phyloP scores from a whole-genome alignment of 2,797 vertebrate genomes.

The Cynodonichthys magdalenae region DNA sequence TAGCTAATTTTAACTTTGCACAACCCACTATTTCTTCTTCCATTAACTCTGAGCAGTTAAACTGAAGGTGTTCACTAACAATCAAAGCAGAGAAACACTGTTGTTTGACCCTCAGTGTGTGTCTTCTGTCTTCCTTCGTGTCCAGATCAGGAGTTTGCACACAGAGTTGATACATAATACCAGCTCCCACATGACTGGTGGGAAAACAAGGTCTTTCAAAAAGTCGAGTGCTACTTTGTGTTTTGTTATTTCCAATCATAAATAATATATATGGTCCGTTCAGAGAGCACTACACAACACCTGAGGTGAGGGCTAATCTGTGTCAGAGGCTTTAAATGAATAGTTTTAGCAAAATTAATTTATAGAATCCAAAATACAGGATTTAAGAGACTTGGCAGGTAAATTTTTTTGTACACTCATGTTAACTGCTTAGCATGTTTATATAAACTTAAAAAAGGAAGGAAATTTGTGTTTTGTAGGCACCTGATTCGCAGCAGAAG shows the following conservation, averaged over 20 bases:
- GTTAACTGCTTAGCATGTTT: too few relatives aligned
- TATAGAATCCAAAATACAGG: too few relatives aligned
- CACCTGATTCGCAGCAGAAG: too few relatives aligned
- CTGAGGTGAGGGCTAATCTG: background rate
- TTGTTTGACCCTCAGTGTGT: background rate
- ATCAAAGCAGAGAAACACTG: background rate
- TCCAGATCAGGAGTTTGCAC: constrained; percentile 28
- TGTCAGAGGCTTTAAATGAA: background rate
- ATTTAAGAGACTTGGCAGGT: too few relatives aligned
- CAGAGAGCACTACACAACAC: background rate
- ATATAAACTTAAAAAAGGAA: too few relatives aligned
- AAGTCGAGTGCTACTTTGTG: constrained; percentile 12
- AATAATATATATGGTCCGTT: constrained; percentile 10
- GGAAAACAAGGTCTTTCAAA: constrained; percentile 4
- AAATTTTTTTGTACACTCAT: too few relatives aligned
- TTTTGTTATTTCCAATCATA: constrained; percentile 4
- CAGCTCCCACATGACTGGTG: background rate
- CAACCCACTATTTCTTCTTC: background rate
- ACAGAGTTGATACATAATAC: constrained; percentile 15
- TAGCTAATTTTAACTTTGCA: background rate
- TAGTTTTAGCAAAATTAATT: too few relatives aligned
- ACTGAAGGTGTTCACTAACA: background rate
- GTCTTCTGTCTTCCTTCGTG: constrained; percentile 11
- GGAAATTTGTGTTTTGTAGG: too few relatives aligned
- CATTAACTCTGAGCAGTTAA: constrained; percentile 2